Evolutionary conservation across 2,888 invertebrate genomes (phyloP), one percentile per base, ranked within the genome.

Genomic region (Athalia circularis): DNA sequence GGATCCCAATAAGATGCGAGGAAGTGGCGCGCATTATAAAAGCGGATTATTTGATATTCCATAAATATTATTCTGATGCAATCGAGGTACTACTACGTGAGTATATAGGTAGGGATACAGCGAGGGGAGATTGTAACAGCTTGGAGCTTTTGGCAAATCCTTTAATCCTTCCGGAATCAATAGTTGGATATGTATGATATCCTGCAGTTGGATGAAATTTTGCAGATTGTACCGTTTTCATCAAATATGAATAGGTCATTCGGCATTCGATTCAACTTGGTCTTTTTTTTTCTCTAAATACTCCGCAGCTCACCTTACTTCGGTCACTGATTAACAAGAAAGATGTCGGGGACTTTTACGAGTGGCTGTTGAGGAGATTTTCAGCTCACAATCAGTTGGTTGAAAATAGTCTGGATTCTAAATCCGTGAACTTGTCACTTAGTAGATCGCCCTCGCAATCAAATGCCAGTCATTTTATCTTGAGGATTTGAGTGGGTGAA

Each of bases 11-110:
- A 9, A 9, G 72, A 59, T 47, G 47, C 7, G 47, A 47, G 13
- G 15, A 72, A n/a, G 15, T 7, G 59, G 45, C 15, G 29, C 29
- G 57, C 45, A 47, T 72, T 11, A 13, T 0, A 13, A 59, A 72
- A 72, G n/a, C 59, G 72, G 72, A 59, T 72, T 45, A 72, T 72
- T 72, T 57, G 59, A 45, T 57, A 72, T 72, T 57, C 47, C 72
- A 59, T 72, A 72, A 72, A 72, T 59, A 72, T 59, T 47, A 45
- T 2, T 13, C 45, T 57, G 72, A 43, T 29, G 29, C 29, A 29
- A 29, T 29, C 29, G 29, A 29, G 29, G 29, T 29, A 29, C 29
- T 29, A 2, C 0, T 29, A 29, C 29, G 29, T 29, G 29, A 29
- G 29, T 29, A 29, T 29, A 72, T 15, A 59, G 13, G 47, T 5